These are phyloP conservation scores for Umimayanthus chanpuru DNA, from an alignment of 92 coral and sea anemone species.

Conservation along the genomic window DNA sequence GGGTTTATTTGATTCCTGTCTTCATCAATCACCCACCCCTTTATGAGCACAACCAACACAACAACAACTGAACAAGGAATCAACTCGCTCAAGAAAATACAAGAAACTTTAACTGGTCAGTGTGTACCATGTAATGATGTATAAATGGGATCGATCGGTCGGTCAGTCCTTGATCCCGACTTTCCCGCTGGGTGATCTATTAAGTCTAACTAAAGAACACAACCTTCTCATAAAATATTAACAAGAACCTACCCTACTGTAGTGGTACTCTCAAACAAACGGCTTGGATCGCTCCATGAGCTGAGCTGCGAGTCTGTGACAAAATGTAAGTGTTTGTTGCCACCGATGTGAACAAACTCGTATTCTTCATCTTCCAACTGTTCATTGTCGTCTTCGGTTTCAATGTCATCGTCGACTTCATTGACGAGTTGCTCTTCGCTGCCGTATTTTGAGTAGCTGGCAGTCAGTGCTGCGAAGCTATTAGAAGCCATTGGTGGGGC, in stretches of 20 bases:
- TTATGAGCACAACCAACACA: not conserved
- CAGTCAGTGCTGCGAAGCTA: slow-evolving; percentile 48
- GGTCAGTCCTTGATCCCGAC: too few relatives aligned
- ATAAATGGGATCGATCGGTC: too few relatives aligned
- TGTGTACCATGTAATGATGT: too few relatives aligned
- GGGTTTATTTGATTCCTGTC: too few relatives aligned
- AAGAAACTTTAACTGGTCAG: too few relatives aligned
- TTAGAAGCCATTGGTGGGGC: slow-evolving; percentile 29
- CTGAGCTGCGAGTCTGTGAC: slow-evolving; percentile 94
- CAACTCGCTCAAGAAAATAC: too few relatives aligned
- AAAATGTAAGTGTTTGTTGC: slow-evolving; percentile 81
- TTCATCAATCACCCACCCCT: not conserved
- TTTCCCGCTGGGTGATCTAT: not conserved
- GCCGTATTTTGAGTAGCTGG: slow-evolving; percentile 76
- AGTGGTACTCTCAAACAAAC: slow-evolving; percentile 61
- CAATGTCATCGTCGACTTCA: slow-evolving; percentile 58
- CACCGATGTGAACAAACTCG: slow-evolving; percentile 68
- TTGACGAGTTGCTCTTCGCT: slow-evolving; percentile 81
- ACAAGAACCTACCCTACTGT: slow-evolving; percentile 72
- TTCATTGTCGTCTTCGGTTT: slow-evolving; percentile 59
- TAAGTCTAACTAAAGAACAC: too few relatives aligned
- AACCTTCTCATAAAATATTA: slow-evolving; percentile 23
- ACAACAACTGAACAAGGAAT: too few relatives aligned
- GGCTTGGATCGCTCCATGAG: slow-evolving; percentile 91
- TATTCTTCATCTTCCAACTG: slow-evolving; percentile 66